Conservation (phyloP, 2,888 invertebrate genomes). For the Pheosia gnoma region DNA sequence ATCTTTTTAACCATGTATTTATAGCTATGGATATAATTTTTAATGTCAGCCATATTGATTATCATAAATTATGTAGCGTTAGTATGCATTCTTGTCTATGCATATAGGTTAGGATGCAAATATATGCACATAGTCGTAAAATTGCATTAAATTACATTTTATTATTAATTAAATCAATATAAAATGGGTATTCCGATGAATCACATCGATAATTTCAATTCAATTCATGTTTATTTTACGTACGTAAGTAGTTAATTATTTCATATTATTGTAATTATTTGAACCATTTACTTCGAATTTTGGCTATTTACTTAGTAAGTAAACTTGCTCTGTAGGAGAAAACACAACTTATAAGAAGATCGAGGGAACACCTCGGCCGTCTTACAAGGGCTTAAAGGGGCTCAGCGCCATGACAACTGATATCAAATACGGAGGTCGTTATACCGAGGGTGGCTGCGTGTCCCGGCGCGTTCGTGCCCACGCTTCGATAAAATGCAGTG, state of each 20-base stretch:
- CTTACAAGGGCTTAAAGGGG: neutral
- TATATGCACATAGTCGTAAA: neutral
- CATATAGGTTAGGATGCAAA: neutral
- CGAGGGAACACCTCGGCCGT: neutral
- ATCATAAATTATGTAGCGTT: neutral
- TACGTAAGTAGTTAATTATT: neutral
- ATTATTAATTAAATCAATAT: neutral
- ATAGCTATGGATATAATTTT: neutral
- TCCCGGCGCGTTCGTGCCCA: neutral
- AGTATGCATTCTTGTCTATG: neutral
- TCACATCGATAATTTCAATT: slow-evolving; percentile 13
- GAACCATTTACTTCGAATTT: neutral
- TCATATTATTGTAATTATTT: neutral
- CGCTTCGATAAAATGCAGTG: neutral
- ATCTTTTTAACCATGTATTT: neutral
- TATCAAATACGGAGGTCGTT: slow-evolving; percentile 8
- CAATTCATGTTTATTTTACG: neutral
- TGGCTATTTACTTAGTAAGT: no score
- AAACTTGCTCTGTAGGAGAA: no score
- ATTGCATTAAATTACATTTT: neutral
- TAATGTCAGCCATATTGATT: neutral
- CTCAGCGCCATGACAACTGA: neutral
- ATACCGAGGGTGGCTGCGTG: neutral
- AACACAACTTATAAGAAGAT: no score
- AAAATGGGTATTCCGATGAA: slow-evolving; percentile 16